Conservation (phyloP, 1,140 invertebrate species). For the Drosophila gunungcola region DNA sequence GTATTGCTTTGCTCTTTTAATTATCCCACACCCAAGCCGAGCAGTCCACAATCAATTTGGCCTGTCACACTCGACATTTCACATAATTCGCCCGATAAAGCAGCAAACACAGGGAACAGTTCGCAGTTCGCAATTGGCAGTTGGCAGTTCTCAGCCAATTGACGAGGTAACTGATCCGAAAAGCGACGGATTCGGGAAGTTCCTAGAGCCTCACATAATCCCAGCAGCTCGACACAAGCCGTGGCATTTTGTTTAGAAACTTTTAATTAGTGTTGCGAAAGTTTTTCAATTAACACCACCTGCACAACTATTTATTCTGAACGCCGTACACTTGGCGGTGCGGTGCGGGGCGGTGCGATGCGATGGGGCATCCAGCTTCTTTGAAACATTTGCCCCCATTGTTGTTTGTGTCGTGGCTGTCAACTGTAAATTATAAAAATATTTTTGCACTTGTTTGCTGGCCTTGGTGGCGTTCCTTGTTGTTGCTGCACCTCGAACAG, state of each 20-base stretch:
- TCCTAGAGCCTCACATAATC: slow-evolving; percentile 39
- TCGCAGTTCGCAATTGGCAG: background rate
- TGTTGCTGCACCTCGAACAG: slow-evolving; percentile 38
- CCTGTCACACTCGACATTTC: slow-evolving; percentile 56
- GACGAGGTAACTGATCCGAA: slow-evolving; percentile 15
- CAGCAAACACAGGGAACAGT: background rate
- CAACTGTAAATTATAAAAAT: slow-evolving; percentile 83
- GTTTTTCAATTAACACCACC: slow-evolving; percentile 85
- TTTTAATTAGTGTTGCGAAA: slow-evolving; percentile 84
- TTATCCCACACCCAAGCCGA: slow-evolving; percentile 24
- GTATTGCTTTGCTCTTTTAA: slow-evolving; percentile 52
- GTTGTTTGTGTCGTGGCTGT: slow-evolving; percentile 61
- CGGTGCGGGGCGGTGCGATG: background rate
- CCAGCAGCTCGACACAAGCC: slow-evolving; percentile 54
- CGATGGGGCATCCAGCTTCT: slow-evolving; percentile 35
- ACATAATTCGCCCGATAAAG: slow-evolving; percentile 38
- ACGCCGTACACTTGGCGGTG: slow-evolving; percentile 33
- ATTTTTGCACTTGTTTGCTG: slow-evolving; percentile 58
- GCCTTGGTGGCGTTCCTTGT: slow-evolving; percentile 12
- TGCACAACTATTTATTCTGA: slow-evolving; percentile 84
- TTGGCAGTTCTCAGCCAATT: slow-evolving; percentile 1
- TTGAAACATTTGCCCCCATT: slow-evolving; percentile 30
- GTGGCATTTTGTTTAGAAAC: slow-evolving; percentile 83
- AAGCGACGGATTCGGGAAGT: background rate
- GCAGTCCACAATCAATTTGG: slow-evolving; percentile 52